Conservation (phyloP, 2,797 vertebrate species). For the Hyperoplus lanceolatus region DNA sequence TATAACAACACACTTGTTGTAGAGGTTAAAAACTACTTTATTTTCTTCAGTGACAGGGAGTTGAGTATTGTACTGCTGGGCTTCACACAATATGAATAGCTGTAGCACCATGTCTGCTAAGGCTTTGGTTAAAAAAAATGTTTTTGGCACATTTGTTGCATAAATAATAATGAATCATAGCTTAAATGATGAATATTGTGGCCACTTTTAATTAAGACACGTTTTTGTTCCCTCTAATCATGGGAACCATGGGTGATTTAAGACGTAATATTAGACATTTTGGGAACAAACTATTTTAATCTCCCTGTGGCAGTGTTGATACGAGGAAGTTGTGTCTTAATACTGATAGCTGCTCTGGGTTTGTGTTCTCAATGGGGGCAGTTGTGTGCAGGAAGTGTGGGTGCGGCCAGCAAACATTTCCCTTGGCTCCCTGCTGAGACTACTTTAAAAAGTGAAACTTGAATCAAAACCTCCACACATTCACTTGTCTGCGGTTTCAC, state of each 20-base stretch:
- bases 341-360: slow-evolving; percentile 64
- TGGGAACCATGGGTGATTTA: slow-evolving; percentile 59
- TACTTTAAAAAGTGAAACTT: slow-evolving; percentile 63
- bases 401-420: slow-evolving; percentile 64
- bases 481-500: slow-evolving; percentile 59
- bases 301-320: slow-evolving; percentile 63
- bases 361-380: slow-evolving; percentile 52
- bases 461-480: slow-evolving; percentile 61
- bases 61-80: slow-evolving; percentile 41
- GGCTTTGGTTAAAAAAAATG: slow-evolving; percentile 59
- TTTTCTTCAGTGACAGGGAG: slow-evolving; percentile 40
- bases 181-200: slow-evolving; percentile 52
- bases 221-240: slow-evolving; percentile 54
- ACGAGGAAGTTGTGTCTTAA: slow-evolving; percentile 69
- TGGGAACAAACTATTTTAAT: slow-evolving; percentile 60
- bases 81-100: slow-evolving; percentile 40
- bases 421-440: slow-evolving; percentile 53
- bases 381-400: slow-evolving; percentile 72
- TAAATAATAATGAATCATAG: slow-evolving; percentile 62
- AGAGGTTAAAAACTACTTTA: slow-evolving; percentile 38
- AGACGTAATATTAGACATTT: slow-evolving; percentile 59
- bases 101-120: slow-evolving; percentile 43
- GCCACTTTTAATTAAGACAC: slow-evolving; percentile 71
- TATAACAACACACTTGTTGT: slow-evolving; percentile 50
- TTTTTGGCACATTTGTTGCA: slow-evolving; percentile 52